Evolutionary conservation across 2,888 invertebrate species (phyloP), one percentile per base, ranked within the genome.

Genomic region (Drosophila birchii): DNA sequence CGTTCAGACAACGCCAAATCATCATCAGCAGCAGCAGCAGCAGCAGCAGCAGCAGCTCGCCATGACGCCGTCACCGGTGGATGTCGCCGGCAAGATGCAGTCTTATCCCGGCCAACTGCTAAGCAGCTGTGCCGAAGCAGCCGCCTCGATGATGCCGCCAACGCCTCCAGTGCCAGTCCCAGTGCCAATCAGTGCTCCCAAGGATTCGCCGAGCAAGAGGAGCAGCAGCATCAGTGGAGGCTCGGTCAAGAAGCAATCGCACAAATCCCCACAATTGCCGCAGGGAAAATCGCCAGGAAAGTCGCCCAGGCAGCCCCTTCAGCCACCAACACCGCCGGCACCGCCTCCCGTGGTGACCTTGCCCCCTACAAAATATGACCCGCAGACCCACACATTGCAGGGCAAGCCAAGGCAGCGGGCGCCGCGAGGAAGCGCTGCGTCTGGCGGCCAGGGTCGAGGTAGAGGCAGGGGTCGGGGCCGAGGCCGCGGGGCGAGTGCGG

Each of bases 211-310:
- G 3, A 89, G 85, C 44, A 92, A 92, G 61, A 90, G 92, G 14
- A 78, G 86, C 47, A 8, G n/a, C 45, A 78, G 68, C 84, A 86
- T 47, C 78, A 88, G 47, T 44, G 69, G 69, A 0, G 38, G 36
- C 38, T 43, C 58, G 8, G 80, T 90, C 11, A 90, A 80, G 62
- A 91, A 90, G 44, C 88, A 88, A 26, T 81, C 88, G 9, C 92
- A 91, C 59, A 91, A 96, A 91, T 95, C 96, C 0, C 96, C 96
- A 0, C 92, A 92, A 78, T 69, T 92, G 64, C 73, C 80, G 41
- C 91, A 88, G 41, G 95, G 95, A 2, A 95, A 95, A 86, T 95
- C 95, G 18, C 95, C 95, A 1, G 94, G 94, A 18, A 95, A 95
- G 89, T 96, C 96, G 1, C 96, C 96, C 1, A 49, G 72, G 5